These are phyloP conservation scores for Argopecten irradians DNA, from an alignment of 1,140 invertebrate genomes.

Conservation along the genomic window DNA sequence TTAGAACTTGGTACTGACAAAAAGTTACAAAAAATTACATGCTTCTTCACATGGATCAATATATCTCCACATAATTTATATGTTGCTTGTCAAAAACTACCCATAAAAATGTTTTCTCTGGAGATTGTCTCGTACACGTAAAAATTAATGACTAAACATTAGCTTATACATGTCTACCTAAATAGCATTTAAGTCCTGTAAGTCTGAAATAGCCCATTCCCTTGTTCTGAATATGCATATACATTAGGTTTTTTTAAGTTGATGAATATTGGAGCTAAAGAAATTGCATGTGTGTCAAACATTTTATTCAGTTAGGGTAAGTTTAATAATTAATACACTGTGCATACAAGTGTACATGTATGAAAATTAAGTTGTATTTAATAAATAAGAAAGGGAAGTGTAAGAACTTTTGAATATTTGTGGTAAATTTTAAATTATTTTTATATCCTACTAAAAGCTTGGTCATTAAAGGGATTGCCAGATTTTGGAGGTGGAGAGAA, in stretches of 20 bases:
- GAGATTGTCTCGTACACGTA: not conserved
- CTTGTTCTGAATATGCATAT: not conserved
- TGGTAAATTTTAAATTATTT: no score
- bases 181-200: not conserved
- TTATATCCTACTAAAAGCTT: no score
- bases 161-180: not conserved
- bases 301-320: not conserved
- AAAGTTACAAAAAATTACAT: conserved; percentile 19
- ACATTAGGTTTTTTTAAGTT: not conserved
- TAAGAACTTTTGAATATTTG: no score
- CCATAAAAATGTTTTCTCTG: conserved; percentile 11
- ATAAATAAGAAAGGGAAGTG: no score
- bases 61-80: not conserved
- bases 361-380: no score
- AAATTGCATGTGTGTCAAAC: not conserved
- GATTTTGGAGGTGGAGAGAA: no score
- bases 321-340: no score
- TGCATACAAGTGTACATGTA: no score
- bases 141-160: conserved; percentile 12
- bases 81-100: conserved; percentile 8
- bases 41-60: conserved; percentile 7
- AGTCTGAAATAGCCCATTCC: not conserved
- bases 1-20: not conserved
- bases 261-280: not conserved
- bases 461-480: no score